phyloP scores from a whole-genome alignment of 2,888 invertebrate species.

The Lamellibrachia columna region DNA sequence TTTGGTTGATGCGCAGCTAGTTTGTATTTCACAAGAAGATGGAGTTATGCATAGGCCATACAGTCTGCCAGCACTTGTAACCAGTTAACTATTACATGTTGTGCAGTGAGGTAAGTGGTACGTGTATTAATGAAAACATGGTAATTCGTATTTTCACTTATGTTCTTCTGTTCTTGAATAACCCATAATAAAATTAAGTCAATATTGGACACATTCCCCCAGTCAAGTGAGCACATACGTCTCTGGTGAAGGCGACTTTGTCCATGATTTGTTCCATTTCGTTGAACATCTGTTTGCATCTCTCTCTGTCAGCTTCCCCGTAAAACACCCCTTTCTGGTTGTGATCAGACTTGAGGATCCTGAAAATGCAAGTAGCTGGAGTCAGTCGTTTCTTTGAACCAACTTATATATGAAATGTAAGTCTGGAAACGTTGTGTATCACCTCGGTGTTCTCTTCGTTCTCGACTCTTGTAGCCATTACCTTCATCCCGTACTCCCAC shows the following conservation, averaged over 20 bases:
- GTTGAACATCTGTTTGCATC: constrained; percentile 51
- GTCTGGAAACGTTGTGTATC: neutral
- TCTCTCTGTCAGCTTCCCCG: constrained; percentile 44
- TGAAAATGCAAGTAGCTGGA: constrained; percentile 6
- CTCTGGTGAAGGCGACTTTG: constrained; percentile 53
- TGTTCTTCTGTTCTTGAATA: too few relatives aligned
- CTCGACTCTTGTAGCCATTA: neutral
- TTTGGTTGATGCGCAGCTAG: neutral
- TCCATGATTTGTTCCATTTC: constrained; percentile 51
- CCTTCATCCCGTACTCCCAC: too few relatives aligned
- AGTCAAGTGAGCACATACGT: constrained; percentile 42
- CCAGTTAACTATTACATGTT: neutral
- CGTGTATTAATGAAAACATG: neutral
- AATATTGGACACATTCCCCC: neutral
- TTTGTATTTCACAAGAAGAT: neutral
- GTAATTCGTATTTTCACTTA: neutral
- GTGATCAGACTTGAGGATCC: constrained; percentile 26
- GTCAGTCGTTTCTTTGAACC: neutral
- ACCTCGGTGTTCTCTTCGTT: neutral
- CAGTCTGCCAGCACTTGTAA: neutral
- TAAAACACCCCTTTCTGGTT: constrained; percentile 22
- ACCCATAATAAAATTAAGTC: neutral
- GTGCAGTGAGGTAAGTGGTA: neutral
- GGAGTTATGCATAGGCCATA: neutral
- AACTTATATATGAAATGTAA: neutral